Evolutionary conservation across 53 echinoderm and acorn worm genomes (phyloP).

Genomic region (Holothuria scabra): DNA sequence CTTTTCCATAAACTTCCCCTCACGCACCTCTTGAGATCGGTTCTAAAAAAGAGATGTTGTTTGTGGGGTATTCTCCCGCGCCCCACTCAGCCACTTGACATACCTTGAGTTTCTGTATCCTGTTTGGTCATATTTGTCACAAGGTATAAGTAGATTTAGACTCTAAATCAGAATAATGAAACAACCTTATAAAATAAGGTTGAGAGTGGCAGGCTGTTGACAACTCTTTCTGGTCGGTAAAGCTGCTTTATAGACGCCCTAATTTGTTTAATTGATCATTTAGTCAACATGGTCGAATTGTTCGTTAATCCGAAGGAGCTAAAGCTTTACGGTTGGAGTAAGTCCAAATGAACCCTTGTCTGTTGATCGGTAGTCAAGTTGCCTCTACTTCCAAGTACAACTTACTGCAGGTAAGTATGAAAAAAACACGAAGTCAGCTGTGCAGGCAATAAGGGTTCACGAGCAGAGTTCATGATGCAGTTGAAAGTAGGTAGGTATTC

Average conservation of each 20-base stretch:
- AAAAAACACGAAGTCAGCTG: background rate
- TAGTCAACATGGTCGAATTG: conserved; percentile 8
- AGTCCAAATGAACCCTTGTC: background rate
- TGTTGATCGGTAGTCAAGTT: background rate
- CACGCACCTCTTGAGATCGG: conserved; percentile 10
- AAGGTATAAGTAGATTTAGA: background rate
- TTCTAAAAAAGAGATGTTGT: conserved; percentile 6
- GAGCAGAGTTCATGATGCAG: too few species aligned
- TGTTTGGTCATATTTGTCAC: background rate
- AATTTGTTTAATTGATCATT: conserved; percentile 41
- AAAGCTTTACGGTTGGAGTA: background rate
- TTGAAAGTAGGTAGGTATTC: too few species aligned
- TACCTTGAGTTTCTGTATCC: conserved; percentile 16
- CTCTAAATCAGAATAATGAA: background rate
- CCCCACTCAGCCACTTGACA: conserved; percentile 36
- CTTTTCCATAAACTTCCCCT: conserved; percentile 10
- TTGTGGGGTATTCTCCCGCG: conserved; percentile 21
- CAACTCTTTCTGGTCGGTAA: background rate
- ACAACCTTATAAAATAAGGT: background rate
- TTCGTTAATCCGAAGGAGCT: background rate
- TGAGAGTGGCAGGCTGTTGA: background rate
- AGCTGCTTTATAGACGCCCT: background rate
- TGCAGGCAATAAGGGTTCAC: too few species aligned
- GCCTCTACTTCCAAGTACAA: background rate
- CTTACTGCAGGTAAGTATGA: background rate